A percentile compares a stretch with the other conserved stretches of the same genome.
These are phyloP conservation scores for Mesocentrotus franciscanus DNA, from an alignment of 53 echinoderm and acorn worm species.

Conservation along the genomic window DNA sequence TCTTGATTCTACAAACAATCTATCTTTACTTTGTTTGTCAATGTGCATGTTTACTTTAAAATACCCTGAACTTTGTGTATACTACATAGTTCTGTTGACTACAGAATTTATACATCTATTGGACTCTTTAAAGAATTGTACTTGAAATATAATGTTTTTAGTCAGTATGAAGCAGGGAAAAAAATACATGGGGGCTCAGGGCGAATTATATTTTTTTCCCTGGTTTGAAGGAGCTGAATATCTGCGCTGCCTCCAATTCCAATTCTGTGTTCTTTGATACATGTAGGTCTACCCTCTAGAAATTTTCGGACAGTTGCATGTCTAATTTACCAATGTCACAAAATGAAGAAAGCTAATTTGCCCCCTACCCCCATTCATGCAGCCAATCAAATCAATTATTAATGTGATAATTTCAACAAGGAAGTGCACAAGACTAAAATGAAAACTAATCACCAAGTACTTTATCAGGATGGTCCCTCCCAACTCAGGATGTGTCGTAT, in stretches of 20 bases:
- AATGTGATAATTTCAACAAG: not conserved
- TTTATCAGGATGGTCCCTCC: not conserved
- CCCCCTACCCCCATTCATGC: not conserved
- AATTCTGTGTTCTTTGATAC: not conserved
- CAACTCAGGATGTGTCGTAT: not conserved
- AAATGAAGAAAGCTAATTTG: not conserved
- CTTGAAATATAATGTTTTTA: not conserved
- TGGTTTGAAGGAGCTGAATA: not conserved
- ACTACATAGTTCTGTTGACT: no score
- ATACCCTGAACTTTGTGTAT: not conserved
- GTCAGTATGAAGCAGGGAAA: not conserved
- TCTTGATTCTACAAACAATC: not conserved
- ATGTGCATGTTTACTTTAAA: not conserved
- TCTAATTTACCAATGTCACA: not conserved
- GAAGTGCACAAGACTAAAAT: not conserved
- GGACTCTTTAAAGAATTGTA: not conserved
- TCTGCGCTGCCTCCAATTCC: not conserved
- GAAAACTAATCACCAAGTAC: not conserved
- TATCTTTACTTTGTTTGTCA: not conserved
- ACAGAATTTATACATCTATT: no score
- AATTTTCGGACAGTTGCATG: not conserved
- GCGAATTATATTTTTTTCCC: no score
- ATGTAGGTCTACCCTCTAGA: not conserved
- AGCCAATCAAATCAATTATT: no score
- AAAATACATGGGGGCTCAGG: no score